Conservation (phyloP, 2,888 invertebrate species). For the Argyra leucocephala region DNA sequence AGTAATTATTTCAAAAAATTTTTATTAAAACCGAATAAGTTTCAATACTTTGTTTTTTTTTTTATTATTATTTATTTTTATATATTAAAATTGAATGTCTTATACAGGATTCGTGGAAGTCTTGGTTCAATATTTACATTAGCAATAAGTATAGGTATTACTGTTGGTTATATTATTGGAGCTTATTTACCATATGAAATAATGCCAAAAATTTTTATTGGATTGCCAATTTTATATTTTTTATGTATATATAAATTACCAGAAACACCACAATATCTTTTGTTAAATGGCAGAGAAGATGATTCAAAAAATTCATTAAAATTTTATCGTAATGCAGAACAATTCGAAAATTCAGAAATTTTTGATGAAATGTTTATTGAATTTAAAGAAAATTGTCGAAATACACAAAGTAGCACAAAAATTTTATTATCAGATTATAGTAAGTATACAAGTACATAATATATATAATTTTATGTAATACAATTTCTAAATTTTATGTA, state of each 20-base stretch:
- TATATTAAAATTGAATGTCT: too few species aligned
- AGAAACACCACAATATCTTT: constrained; percentile 23
- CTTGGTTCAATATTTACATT: constrained; percentile 20
- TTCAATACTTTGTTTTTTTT: background rate
- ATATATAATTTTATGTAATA: too few species aligned
- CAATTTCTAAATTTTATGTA: too few species aligned
- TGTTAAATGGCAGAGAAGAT: constrained; percentile 15
- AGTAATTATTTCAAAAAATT: constrained; percentile 17
- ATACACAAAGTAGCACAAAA: constrained; percentile 6
- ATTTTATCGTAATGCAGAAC: constrained; percentile 20
- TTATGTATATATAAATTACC: constrained; percentile 17
- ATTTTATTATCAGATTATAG: constrained; percentile 19
- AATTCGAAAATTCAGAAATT: background rate
- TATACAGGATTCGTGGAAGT: constrained; percentile 23
- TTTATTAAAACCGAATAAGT: background rate
- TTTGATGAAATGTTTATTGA: constrained; percentile 16
- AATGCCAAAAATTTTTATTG: constrained; percentile 20
- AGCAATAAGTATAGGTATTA: constrained; percentile 19
- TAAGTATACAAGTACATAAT: constrained; percentile 13
- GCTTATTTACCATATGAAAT: constrained; percentile 20
- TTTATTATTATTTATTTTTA: background rate
- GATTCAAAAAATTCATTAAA: constrained; percentile 20
- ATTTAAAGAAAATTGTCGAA: constrained; percentile 12
- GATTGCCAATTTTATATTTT: constrained; percentile 19
- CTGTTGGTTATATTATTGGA: constrained; percentile 21